Evolutionary conservation across 2,888 invertebrate genomes (phyloP).

Genomic region (Nowickia ferox): DNA sequence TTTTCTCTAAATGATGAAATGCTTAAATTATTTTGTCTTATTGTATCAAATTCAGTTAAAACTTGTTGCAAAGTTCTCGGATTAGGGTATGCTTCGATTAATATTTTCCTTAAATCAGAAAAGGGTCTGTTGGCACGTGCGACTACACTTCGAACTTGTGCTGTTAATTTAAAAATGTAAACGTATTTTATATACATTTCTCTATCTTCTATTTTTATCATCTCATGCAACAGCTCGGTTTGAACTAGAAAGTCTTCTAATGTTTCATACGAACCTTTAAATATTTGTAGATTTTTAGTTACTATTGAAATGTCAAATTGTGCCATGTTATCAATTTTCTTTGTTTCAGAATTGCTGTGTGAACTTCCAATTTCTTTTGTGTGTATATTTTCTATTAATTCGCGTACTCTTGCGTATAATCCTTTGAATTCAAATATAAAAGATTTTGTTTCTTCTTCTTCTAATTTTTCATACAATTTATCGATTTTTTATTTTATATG

Average conservation of each 20-base stretch:
- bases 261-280: background rate
- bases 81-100: background rate
- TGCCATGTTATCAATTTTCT: background rate
- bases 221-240: conserved; percentile 9
- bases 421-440: background rate
- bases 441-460: background rate
- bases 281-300: background rate
- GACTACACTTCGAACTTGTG: background rate
- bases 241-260: conserved; percentile 18
- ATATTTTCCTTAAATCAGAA: background rate
- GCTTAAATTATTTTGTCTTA: background rate
- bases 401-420: background rate
- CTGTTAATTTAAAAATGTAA: conserved; percentile 11
- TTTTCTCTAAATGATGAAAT: background rate
- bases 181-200: too few species aligned
- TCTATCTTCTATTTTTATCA: too few species aligned
- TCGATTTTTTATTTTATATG: background rate
- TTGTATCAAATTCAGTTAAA: background rate
- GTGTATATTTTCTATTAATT: background rate
- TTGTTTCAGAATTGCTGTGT: background rate
- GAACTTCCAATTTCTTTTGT: background rate
- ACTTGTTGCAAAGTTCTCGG: background rate
- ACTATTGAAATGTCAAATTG: background rate
- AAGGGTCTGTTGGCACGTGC: conserved; percentile 11
- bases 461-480: too few species aligned